Evolutionary conservation across 2,888 invertebrate species (phyloP).

Genomic region (Tachina fera): DNA sequence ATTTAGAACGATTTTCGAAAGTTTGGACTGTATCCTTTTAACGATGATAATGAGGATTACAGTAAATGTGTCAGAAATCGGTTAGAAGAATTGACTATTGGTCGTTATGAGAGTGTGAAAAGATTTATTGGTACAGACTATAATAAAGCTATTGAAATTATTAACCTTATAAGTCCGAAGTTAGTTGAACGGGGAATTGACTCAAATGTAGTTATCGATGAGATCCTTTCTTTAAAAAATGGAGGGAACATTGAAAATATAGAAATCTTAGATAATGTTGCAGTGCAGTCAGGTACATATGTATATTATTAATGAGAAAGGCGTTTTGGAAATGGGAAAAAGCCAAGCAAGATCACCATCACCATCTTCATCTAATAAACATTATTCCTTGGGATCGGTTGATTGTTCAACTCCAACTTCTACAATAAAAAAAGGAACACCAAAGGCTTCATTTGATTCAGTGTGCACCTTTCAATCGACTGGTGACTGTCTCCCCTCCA

Average conservation of each 20-base stretch:
- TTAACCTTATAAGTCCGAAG: conserved; percentile 3
- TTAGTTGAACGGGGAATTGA: conserved; percentile 4
- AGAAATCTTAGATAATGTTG: background rate
- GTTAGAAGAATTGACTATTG: background rate
- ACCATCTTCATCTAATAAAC: background rate
- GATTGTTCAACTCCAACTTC: conserved; percentile 16
- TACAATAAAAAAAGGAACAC: background rate
- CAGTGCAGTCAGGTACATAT: background rate
- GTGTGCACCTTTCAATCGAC: background rate
- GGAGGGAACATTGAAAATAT: background rate
- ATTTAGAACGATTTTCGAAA: conserved; percentile 56
- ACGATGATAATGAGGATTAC: conserved; percentile 40
- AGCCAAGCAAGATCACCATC: background rate
- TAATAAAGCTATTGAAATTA: conserved; percentile 3
- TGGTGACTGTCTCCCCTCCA: no score
- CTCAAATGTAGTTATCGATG: conserved; percentile 11
- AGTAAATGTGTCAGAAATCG: conserved; percentile 61
- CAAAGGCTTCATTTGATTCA: background rate
- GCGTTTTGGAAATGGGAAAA: background rate
- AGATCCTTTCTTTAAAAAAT: background rate
- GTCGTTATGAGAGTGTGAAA: background rate
- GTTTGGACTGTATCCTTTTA: conserved; percentile 56
- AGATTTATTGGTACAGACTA: background rate
- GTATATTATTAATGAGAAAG: conserved; percentile 2
- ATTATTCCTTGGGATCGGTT: background rate